Evolutionary conservation across 2,888 invertebrate species (phyloP), one percentile per base, ranked within the genome.

Genomic region (Ischnura elegans): DNA sequence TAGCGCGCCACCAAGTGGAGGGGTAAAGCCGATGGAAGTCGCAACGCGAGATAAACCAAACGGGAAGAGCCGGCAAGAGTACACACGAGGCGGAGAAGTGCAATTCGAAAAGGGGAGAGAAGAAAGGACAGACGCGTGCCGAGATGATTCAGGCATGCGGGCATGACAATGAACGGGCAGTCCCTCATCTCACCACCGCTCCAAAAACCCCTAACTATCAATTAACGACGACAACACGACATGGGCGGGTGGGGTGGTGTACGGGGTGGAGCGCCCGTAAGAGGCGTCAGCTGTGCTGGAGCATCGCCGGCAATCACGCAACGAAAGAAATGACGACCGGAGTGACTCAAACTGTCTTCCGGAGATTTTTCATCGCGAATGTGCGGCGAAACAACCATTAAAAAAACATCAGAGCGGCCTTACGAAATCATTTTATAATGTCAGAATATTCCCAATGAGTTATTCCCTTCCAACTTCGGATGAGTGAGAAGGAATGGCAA

Each of bases 101-200:
- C 25, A n/a, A n/a, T 61, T 61, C n/a, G n/a, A 25, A n/a, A n/a
- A 5, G 51, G 61, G 61, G 61, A 61, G 51, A 2, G 51, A 19
- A n/a, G 61, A 76, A 36, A 76, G 36, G n/a, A 76, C 10, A 36
- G 29, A 76, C 76, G 76, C 36, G 76, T 36, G 61, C 61, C 61
- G 10, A n/a, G 29, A 36, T 76, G 76, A 76, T 76, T 76, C 76
- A 76, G 29, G 76, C 29, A 76, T 76, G 76, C 76, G 76, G 76
- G 76, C 36, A 29, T 25, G 36, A 76, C 76, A 76, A 76, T 76
- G 66, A 76, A 76, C 66, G 66, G 6, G 25, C 61, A 4, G 25
- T 25, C 61, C 61, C 21, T 25, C 61, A 21, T 61, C 61, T 25
- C 21, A 61, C 61, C 2, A 2, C 51, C 51, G 8, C 51, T 19